These are phyloP conservation scores for Chrysolina americana DNA, from an alignment of 2,888 invertebrate genomes.

Conservation along the genomic window DNA sequence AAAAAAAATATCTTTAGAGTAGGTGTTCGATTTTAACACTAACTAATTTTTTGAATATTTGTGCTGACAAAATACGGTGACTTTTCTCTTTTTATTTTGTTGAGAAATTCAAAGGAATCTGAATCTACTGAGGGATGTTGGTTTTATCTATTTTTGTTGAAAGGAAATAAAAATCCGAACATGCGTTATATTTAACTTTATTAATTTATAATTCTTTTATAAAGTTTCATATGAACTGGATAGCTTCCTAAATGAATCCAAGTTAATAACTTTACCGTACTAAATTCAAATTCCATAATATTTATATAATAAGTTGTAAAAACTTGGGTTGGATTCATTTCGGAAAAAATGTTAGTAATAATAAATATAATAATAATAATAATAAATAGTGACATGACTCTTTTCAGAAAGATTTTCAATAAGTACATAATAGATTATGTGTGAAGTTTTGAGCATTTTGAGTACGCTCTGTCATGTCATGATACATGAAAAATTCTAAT, in stretches of 20 bases:
- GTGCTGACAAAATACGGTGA: too few species aligned
- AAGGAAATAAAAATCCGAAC: constrained; percentile 2
- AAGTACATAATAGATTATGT: constrained; percentile 47
- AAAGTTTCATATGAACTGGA: constrained; percentile 70
- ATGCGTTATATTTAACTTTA: constrained; percentile 71
- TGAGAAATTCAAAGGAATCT: too few species aligned
- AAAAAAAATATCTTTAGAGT: too few species aligned
- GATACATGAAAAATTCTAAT: constrained; percentile 47
- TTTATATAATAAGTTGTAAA: constrained; percentile 54
- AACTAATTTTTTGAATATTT: too few species aligned
- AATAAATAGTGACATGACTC: constrained; percentile 62
- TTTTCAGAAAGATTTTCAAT: constrained; percentile 59
- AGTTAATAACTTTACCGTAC: constrained; percentile 59
- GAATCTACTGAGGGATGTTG: too few species aligned
- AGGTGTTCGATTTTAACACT: too few species aligned
- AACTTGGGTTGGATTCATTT: constrained; percentile 65
- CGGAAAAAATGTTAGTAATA: constrained; percentile 60
- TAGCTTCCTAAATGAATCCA: constrained; percentile 67
- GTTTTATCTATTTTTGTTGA: too few species aligned
- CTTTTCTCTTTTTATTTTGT: too few species aligned
- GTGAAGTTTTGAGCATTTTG: constrained; percentile 62
- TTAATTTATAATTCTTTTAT: constrained; percentile 71
- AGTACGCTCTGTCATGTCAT: constrained; percentile 62
- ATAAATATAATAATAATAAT: constrained; percentile 45
- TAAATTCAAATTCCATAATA: constrained; percentile 55